Base-by-base conservation (phyloP, 1,140 invertebrate species). In the Magallana angulata region DNA sequence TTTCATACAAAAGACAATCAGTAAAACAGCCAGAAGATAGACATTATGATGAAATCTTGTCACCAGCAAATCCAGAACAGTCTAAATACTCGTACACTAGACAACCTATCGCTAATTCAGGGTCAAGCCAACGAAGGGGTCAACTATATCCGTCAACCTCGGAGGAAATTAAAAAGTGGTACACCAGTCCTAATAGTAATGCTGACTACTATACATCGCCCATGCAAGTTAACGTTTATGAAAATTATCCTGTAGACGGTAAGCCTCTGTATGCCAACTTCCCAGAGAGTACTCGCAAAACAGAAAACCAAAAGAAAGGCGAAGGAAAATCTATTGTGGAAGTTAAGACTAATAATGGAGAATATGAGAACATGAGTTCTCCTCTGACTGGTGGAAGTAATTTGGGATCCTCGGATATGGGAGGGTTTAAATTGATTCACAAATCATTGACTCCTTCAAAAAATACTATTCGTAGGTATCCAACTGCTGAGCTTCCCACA, bases 1-100 rank as follows among this genome's bases (percentile, higher is more conserved):
- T 76, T 30, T 76, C 68, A 12, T 76, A 76, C 24, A 76, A 76
- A 76, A 76, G 68, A 12, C 68, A 76, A 30, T 76, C 68, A 76
- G 68, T 30, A 24, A 18, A 30, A 76, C 24, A 30, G 5, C 68
- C 68, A 76, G 68, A 30, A 76, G 24, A 76, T 12, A 76, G 7
- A 76, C 24, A 76, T 11, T 48, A 48, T 48, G 36, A 48, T 48
- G 36, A 48, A 48, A 48, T 48, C 36, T 48, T 48, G 36, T 48
- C 36, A 48, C 36, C 36, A 48, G 36, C 36, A 48, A 48, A 48
- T 48, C 36, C 36, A 48, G 36, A 48, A 48, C 36, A 48, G 36
- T 48, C 36, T 2, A 48, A 48, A 48, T 48, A 48, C 36, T 48
- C 36, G 36, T 48, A 4, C 36, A 48, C 36, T 48, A 48, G 36